Evolutionary conservation across 2,113 vertebrate genomes (phyloP).

Genomic region (Rhodinocichla rosea): DNA sequence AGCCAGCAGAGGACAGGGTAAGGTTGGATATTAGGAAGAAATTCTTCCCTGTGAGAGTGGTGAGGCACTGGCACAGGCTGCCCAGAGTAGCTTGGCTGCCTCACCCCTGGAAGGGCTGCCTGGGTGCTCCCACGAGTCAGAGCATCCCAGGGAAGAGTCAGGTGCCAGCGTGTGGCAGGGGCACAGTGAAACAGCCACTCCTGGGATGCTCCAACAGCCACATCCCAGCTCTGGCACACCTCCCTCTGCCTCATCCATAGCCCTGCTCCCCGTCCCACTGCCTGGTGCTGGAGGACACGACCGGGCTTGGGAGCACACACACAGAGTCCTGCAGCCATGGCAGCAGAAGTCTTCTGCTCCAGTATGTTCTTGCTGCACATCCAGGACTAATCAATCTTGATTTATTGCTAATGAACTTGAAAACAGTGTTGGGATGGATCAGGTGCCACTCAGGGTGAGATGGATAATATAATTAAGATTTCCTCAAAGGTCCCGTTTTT

Average conservation of each 20-base stretch:
- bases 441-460: slow-evolving; percentile 60
- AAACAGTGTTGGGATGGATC: slow-evolving; percentile 47
- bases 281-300: not conserved
- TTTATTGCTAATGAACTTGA: slow-evolving; percentile 58
- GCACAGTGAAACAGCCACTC: not conserved
- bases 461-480: slow-evolving; percentile 67
- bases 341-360: not conserved
- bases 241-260: not conserved
- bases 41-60: not conserved
- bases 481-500: slow-evolving; percentile 53
- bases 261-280: not conserved
- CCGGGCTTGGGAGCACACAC: not conserved
- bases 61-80: not conserved
- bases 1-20: not conserved
- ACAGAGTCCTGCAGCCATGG: rapidly evolving
- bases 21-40: not conserved
- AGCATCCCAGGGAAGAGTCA: not conserved
- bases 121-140: not conserved
- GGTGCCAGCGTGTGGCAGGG: rapidly evolving
- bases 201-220: not conserved
- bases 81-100: not conserved
- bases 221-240: not conserved
- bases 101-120: not conserved
- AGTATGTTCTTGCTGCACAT: not conserved
- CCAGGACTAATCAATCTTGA: slow-evolving; percentile 38